Percentiles rank a stretch among this genome's conserved stretches.
Evolutionary conservation across 2,113 vertebrate genomes (phyloP).

Genomic region (Hystrix brachyura): DNA sequence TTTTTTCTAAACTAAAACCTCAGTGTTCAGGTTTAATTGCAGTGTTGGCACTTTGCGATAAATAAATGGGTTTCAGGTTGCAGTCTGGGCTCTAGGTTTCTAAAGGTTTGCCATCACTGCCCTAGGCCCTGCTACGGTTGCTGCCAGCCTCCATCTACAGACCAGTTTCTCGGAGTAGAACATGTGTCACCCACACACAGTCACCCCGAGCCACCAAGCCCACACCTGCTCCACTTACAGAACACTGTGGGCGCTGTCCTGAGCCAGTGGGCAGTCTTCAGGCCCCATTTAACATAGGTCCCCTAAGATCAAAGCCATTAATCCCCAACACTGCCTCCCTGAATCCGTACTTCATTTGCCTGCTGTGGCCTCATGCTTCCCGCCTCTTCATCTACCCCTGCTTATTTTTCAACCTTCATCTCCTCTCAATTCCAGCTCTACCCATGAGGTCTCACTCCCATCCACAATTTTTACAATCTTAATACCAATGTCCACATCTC

Average conservation of each 20-base stretch:
- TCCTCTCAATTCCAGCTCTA: background rate
- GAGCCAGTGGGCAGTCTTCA: background rate
- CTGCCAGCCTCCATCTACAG: background rate
- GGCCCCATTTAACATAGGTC: background rate
- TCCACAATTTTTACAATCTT: background rate
- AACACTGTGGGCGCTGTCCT: no score
- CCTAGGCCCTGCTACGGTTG: background rate
- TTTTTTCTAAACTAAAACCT: background rate
- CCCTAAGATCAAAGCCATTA: background rate
- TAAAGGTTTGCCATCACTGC: background rate
- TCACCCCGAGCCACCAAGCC: no score
- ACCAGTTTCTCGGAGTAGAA: background rate
- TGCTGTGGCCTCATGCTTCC: background rate
- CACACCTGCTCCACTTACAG: background rate
- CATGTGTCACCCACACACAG: rapidly evolving
- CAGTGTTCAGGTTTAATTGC: background rate
- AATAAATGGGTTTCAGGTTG: no score
- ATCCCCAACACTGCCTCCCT: background rate
- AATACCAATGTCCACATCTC: background rate
- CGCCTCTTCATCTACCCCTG: background rate
- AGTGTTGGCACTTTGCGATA: background rate
- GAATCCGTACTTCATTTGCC: background rate
- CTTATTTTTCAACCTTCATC: background rate
- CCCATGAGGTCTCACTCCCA: background rate
- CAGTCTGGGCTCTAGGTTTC: background rate